Evolutionary conservation across 1,140 invertebrate species (phyloP).

Genomic region (Atta cephalotes): DNA sequence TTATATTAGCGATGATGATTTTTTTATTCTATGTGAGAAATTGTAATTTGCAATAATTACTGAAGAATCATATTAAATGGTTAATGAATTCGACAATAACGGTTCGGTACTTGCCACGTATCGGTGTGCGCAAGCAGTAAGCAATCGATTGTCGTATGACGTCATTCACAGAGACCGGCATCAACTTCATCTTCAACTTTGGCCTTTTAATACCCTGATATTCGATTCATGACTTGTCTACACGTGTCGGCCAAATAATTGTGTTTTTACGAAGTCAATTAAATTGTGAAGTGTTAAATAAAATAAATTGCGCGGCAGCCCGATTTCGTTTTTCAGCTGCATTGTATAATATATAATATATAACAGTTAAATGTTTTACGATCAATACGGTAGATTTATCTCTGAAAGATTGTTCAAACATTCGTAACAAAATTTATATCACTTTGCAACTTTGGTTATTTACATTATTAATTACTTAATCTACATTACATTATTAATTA

Average conservation of each 20-base stretch:
- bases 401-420: not conserved
- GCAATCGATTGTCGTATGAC: conserved; percentile 62
- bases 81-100: conserved; percentile 48
- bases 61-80: conserved; percentile 40
- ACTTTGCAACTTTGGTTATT: not conserved
- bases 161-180: conserved; percentile 56
- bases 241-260: conserved; percentile 49
- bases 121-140: conserved; percentile 40
- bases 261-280: conserved; percentile 55
- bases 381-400: not conserved
- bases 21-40: not conserved
- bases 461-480: not conserved
- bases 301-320: not conserved
- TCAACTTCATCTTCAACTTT: conserved; percentile 51
- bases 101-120: conserved; percentile 40
- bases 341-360: not conserved
- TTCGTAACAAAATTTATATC: not conserved
- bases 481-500: not conserved
- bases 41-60: conserved; percentile 19
- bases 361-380: not conserved
- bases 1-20: not conserved
- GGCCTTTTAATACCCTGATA: conserved; percentile 37
- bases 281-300: not conserved
- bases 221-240: conserved; percentile 43
- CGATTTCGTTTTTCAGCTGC: not conserved